Evolutionary conservation across 2,113 vertebrate genomes (phyloP), one percentile per base, ranked within the genome.

Genomic region (Illadopsis cleaveri): DNA sequence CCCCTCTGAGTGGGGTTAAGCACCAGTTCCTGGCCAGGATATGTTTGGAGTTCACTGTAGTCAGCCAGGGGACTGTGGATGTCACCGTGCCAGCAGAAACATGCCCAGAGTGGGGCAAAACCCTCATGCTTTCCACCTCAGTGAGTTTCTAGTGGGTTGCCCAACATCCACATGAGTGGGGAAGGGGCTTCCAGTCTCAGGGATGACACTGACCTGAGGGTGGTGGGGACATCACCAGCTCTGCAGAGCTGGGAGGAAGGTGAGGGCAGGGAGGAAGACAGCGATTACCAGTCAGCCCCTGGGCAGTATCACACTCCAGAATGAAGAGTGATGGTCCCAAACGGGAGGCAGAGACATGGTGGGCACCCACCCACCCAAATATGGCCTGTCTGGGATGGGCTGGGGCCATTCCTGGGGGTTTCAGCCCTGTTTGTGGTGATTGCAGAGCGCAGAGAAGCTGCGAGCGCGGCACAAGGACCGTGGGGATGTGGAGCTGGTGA

Each of bases 291-390:
- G 23, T 54, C 37, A 61, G 25, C 17, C 4, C 31, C 38, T 11
- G 48, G 30, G 72, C 42, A 79, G 17, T 1, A 0, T 6, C 6
- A 16, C 16, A 0, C 20, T 58, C 37, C 69, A 35, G 6, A 60
- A 60, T 17, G 2, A 56, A 15, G 21, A 27, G 28, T 1, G 15
- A 12, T 2, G 21, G 37, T 31, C 13, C 30, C 44, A 61, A 61
- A 19, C 0, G 0, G 19, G 23, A 53, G 30, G 47, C 68, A 56
- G 47, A 65, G 45, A 17, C 10, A 3, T 0, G 4, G 33, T 5
- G 15, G 40, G 21, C 14, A 21, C 33, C 35, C 27, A 45, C 10
- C 31, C 0, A 0, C 33, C 11, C n/a, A 51, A 37, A 31, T 8
- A 4, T 20, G 27, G 4, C 37, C 14, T 6, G 6, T 31, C 27